Evolutionary conservation across 2,113 vertebrate species (phyloP).

Genomic region (Capreolus pygargus): DNA sequence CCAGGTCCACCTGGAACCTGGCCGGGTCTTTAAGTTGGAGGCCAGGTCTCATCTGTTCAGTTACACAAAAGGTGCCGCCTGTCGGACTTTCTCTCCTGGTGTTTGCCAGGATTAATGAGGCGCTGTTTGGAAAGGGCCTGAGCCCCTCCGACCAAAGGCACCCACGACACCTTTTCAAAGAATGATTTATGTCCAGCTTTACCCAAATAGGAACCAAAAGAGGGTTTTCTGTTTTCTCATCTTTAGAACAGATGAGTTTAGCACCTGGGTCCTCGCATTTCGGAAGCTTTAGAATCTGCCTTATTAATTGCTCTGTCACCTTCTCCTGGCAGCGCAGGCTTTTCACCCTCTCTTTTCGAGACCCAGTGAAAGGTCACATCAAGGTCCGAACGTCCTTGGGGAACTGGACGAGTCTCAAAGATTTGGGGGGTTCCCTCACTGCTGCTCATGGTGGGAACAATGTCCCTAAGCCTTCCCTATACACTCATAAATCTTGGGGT

Average conservation of each 20-base stretch:
- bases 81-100: neutral
- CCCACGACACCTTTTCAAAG: slow-evolving; percentile 40
- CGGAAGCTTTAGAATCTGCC: neutral
- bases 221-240: neutral
- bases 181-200: slow-evolving; percentile 56
- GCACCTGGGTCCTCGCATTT: slow-evolving; percentile 16
- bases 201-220: slow-evolving; percentile 39
- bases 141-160: neutral
- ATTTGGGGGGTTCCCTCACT: neutral
- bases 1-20: neutral
- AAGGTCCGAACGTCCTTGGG: neutral
- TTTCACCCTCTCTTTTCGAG: neutral
- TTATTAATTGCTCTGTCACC: slow-evolving; percentile 32
- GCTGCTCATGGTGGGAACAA: neutral
- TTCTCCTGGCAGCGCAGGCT: neutral
- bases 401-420: neutral
- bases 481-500: neutral
- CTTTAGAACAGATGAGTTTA: slow-evolving; percentile 3
- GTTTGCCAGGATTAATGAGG: slow-evolving; percentile 39
- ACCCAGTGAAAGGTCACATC: neutral
- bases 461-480: neutral
- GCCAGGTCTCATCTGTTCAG: neutral
- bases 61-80: neutral
- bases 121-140: slow-evolving; percentile 4
- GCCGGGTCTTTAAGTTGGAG: neutral